These are phyloP conservation scores for Chaetodon auriga DNA, from an alignment of 2,113 vertebrate species.

Conservation along the genomic window DNA sequence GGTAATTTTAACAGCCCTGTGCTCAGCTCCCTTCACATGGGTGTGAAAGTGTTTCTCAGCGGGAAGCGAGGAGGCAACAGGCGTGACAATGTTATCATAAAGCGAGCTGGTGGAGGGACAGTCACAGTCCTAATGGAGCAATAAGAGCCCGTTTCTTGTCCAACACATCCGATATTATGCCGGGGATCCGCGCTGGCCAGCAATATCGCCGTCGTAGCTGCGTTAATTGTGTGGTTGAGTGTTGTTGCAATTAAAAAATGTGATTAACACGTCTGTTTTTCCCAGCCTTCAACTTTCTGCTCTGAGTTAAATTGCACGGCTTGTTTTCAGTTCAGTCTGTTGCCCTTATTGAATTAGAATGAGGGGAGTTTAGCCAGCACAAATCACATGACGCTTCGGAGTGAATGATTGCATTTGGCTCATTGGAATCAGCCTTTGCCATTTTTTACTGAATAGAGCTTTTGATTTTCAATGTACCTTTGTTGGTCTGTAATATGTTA, in stretches of 20 bases:
- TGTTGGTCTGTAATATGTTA: slow-evolving; percentile 29
- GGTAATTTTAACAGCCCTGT: slow-evolving; percentile 52
- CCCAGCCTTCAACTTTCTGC: slow-evolving; percentile 3
- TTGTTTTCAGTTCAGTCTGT: slow-evolving; percentile 41
- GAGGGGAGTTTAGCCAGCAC: slow-evolving; percentile 41
- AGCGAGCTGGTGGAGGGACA: neutral
- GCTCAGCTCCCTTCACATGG: slow-evolving; percentile 58
- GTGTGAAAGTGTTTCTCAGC: slow-evolving; percentile 76
- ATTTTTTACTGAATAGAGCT: slow-evolving; percentile 43
- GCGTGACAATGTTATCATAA: slow-evolving; percentile 56
- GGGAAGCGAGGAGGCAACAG: slow-evolving; percentile 57
- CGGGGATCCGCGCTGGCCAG: neutral
- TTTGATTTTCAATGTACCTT: slow-evolving; percentile 30
- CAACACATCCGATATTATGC: slow-evolving; percentile 13
- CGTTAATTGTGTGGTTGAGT: slow-evolving; percentile 14
- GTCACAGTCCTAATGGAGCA: slow-evolving; percentile 38
- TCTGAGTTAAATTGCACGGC: neutral
- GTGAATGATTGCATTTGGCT: slow-evolving; percentile 69
- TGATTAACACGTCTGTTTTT: slow-evolving; percentile 24
- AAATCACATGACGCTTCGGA: slow-evolving; percentile 66
- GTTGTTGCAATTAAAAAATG: slow-evolving; percentile 31
- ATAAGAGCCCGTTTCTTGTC: slow-evolving; percentile 27
- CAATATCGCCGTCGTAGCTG: neutral
- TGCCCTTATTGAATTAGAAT: slow-evolving; percentile 55
- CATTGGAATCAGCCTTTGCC: slow-evolving; percentile 68